phyloP scores from a whole-genome alignment of 2,113 vertebrate genomes.

The Pholis gunnellus region DNA sequence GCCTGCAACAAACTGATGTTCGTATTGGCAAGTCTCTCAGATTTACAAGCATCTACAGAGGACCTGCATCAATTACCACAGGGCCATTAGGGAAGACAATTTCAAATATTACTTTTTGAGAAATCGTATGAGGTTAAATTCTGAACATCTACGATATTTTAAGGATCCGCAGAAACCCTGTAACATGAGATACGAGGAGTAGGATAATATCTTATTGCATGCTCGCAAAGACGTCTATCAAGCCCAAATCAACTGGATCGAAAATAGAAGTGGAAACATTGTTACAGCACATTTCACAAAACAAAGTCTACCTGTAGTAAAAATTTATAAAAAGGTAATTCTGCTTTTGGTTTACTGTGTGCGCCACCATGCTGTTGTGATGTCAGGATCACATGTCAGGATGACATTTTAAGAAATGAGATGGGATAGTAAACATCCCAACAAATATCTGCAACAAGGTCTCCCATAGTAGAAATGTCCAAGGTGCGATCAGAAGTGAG shows the following conservation, averaged over 20 bases:
- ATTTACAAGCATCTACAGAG: background rate
- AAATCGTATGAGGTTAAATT: background rate
- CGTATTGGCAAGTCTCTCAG: background rate
- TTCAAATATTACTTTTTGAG: background rate
- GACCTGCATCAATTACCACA: background rate
- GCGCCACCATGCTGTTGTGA: background rate
- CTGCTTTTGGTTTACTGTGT: background rate
- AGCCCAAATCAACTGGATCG: background rate
- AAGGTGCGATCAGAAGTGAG: slow-evolving; percentile 70
- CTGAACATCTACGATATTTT: background rate
- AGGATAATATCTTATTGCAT: background rate
- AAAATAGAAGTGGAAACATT: background rate
- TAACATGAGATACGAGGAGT: background rate
- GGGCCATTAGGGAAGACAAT: background rate
- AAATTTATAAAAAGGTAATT: background rate
- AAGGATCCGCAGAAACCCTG: background rate
- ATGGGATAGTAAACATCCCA: slow-evolving; percentile 45
- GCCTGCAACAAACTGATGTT: background rate
- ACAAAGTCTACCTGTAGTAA: background rate
- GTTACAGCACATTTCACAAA: background rate
- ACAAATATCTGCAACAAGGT: slow-evolving; percentile 60
- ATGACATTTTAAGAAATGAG: slow-evolving; percentile 36
- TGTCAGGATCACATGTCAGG: background rate
- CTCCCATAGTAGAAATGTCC: slow-evolving; percentile 63
- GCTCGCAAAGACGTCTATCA: background rate